phyloP scores from a whole-genome alignment of 2,888 invertebrate genomes.

The Lymantria monacha region DNA sequence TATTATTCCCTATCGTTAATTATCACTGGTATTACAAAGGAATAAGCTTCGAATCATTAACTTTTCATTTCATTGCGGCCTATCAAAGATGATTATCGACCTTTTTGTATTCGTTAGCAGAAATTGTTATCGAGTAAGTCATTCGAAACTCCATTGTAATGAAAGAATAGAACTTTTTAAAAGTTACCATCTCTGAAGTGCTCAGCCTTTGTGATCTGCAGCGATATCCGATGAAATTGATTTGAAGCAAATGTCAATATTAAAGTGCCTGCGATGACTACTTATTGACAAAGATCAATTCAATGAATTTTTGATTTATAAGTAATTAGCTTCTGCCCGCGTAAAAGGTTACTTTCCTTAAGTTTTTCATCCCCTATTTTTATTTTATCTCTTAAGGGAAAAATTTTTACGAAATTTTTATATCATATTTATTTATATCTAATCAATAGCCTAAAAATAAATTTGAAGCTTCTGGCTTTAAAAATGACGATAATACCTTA shows the following conservation, averaged over 20 bases:
- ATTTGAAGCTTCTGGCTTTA: too few species aligned
- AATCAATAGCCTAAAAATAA: too few species aligned
- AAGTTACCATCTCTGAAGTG: constrained; percentile 17
- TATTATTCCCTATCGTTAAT: constrained; percentile 43
- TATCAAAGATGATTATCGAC: constrained; percentile 42
- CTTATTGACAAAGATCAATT: constrained; percentile 39
- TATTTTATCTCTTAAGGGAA: too few species aligned
- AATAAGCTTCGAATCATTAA: constrained; percentile 60
- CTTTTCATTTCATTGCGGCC: constrained; percentile 49
- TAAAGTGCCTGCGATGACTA: constrained; percentile 41
- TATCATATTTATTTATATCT: too few species aligned
- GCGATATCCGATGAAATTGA: constrained; percentile 26
- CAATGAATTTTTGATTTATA: constrained; percentile 36
- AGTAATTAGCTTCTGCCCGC: too few species aligned
- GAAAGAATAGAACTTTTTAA: constrained; percentile 19
- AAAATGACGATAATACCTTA: too few species aligned
- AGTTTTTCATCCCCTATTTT: too few species aligned
- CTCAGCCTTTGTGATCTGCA: constrained; percentile 35
- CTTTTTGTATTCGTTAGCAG: constrained; percentile 33
- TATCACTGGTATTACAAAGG: constrained; percentile 42
- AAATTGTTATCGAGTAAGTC: constrained; percentile 31
- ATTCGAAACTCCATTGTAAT: constrained; percentile 19
- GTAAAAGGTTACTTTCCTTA: too few species aligned
- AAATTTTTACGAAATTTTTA: too few species aligned
- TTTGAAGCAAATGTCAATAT: constrained; percentile 42